phyloP scores from a whole-genome alignment of 2,888 invertebrate species.

The Cephus sareptanus region DNA sequence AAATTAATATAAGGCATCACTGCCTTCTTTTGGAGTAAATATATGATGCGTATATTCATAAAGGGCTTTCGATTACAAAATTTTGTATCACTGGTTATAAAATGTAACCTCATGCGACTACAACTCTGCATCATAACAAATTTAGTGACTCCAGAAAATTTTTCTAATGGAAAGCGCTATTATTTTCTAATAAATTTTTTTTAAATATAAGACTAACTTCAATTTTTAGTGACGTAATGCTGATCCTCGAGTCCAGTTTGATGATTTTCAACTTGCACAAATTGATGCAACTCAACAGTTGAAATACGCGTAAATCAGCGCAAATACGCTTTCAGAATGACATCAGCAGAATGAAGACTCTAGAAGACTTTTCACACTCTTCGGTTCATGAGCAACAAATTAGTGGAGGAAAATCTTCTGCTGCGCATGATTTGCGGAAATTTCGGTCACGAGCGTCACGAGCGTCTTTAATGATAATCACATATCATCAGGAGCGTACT shows the following conservation, averaged over 20 bases:
- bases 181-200: background rate
- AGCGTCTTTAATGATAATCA: background rate
- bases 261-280: background rate
- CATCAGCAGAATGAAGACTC: too few species aligned
- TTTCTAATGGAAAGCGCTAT: background rate
- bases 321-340: too few species aligned
- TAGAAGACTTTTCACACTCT: too few species aligned
- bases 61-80: background rate
- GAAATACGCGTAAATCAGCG: too few species aligned
- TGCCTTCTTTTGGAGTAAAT: background rate
- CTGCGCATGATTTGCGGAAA: too few species aligned
- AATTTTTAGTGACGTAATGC: background rate
- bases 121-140: background rate
- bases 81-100: background rate
- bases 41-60: background rate
- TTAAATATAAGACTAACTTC: background rate
- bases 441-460: too few species aligned
- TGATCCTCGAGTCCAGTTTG: background rate
- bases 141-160: background rate
- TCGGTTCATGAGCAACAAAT: too few species aligned
- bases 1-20: background rate
- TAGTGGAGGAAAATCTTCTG: too few species aligned
- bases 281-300: background rate
- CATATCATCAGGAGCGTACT: background rate
- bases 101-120: background rate